Evolutionary conservation across 2,113 vertebrate species (phyloP), one percentile per base, ranked within the genome.

Genomic region (Epinephelus fuscoguttatus): DNA sequence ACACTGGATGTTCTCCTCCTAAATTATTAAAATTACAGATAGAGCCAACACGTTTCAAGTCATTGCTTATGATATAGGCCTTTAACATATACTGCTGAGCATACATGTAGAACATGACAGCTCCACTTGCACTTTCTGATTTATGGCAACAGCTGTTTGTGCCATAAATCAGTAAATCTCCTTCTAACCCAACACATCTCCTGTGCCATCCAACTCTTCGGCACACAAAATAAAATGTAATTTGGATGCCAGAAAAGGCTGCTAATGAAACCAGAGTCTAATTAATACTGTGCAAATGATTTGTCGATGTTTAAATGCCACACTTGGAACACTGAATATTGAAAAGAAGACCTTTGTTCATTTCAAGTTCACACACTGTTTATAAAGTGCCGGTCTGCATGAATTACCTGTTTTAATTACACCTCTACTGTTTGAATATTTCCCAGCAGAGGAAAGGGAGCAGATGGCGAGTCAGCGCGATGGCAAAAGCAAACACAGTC

Each of bases 401-500:
- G 1, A 76, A 70, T 42, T 3, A 40, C 53, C 50, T 52, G 12
- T 47, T 77, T 70, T 19, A 50, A 10, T 53, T 5, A 18, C 1
- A 23, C 18, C 45, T 19, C 18, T 3, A 23, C 37, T n/a, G 33
- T 64, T 56, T 47, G 23, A 73, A 68, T 79, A 45, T 61, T 63
- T 78, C 67, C 49, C 40, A 49, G 70, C 14, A 10, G 72, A 77
- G 13, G 14, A 62, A 49, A 5, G 15, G 52, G 30, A 75, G 60
- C 79, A 80, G 72, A 85, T 80, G 84, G 56, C 12, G 13, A 25
- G 45, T 33, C 15, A 10, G 30, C 10, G 40, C 1, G 17, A 62
- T 14, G 17, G 40, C 30, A n/a, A 72, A 84, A 85, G 71, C 81
- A 84, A 83, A 88, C 56, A 71, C 52, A 42, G 52, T 40, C 0